Evolutionary conservation across 2,113 vertebrate species (phyloP).

Genomic region (Eolophus roseicapilla): DNA sequence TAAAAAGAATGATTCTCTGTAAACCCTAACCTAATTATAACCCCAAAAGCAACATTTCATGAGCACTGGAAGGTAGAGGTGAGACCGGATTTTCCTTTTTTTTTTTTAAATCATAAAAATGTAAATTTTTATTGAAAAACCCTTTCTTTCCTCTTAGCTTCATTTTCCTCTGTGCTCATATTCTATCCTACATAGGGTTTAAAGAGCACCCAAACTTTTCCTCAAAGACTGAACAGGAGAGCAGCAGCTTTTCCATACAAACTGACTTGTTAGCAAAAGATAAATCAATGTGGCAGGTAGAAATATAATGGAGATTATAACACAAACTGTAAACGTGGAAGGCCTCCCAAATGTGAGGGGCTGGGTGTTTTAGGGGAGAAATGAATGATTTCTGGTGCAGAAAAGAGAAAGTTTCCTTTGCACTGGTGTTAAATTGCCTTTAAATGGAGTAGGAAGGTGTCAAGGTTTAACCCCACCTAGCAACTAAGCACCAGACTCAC

Average conservation of each 20-base stretch:
- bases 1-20: not conserved
- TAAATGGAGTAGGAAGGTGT: not conserved
- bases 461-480: not conserved
- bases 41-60: not conserved
- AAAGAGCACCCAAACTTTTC: constrained; percentile 11
- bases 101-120: not conserved
- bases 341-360: not conserved
- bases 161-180: not conserved
- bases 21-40: not conserved
- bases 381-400: not conserved
- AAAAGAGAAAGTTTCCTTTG: constrained; percentile 52
- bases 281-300: constrained; percentile 62
- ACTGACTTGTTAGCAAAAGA: constrained; percentile 56
- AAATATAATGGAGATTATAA: constrained; percentile 59
- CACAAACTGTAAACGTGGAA: constrained; percentile 36
- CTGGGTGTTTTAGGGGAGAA: not conserved
- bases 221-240: constrained; percentile 35
- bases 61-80: not conserved
- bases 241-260: constrained; percentile 6
- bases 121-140: not conserved
- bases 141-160: not conserved
- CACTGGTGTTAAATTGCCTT: not conserved
- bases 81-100: not conserved
- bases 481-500: not conserved
- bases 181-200: not conserved